phyloP scores from a whole-genome alignment of 35 echinoderm and acorn worm species.

The Acanthaster planci region DNA sequence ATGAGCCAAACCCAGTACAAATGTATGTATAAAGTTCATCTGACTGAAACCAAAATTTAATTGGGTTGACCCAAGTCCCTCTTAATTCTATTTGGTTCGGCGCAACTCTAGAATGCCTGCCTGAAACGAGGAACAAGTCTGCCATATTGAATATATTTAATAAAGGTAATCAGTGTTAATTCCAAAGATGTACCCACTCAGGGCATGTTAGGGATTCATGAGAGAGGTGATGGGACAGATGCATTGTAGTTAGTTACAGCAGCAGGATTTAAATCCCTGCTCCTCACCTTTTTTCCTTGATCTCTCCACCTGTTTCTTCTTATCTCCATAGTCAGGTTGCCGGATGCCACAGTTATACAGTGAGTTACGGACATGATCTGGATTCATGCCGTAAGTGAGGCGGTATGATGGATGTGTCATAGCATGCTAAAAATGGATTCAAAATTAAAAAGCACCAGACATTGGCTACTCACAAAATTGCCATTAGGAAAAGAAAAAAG shows the following conservation, averaged over 20 bases:
- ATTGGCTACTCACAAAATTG: neutral
- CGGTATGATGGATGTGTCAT: slow-evolving; percentile 97
- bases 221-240: slow-evolving; percentile 88
- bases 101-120: no score
- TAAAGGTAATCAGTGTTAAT: no score
- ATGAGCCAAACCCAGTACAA: no score
- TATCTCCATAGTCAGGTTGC: slow-evolving; percentile 72
- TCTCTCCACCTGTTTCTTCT: slow-evolving; percentile 44
- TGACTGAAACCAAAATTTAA: no score
- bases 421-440: slow-evolving; percentile 59
- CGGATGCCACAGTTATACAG: slow-evolving; percentile 87
- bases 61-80: no score
- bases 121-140: no score
- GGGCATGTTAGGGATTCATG: slow-evolving; percentile 91
- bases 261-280: neutral
- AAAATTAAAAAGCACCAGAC: neutral
- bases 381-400: slow-evolving; percentile 86
- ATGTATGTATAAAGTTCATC: no score
- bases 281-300: slow-evolving; percentile 76
- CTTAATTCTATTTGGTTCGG: no score
- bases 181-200: slow-evolving; percentile 84
- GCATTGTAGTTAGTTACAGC: slow-evolving; percentile 81
- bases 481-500: no score
- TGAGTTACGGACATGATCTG: slow-evolving; percentile 92
- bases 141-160: no score